Evolutionary conservation across 2,113 vertebrate genomes (phyloP), one percentile per base, ranked within the genome.

Genomic region (Syngnathus scovelli): DNA sequence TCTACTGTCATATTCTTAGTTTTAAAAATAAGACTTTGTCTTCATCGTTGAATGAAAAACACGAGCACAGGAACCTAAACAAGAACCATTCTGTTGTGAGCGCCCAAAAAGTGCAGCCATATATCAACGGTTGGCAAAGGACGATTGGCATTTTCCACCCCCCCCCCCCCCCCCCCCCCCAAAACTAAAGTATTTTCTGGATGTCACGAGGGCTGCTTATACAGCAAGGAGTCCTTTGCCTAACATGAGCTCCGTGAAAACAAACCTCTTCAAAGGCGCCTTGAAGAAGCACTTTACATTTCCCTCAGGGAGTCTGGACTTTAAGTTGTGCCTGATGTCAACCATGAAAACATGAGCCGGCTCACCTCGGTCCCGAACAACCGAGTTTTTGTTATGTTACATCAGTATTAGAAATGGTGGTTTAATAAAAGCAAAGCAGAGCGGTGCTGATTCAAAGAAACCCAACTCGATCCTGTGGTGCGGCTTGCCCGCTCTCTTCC

Each of bases 381-480:
- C 70, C 59, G 62, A 68, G 63, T 74, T 86, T 87, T 82, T 87
- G 86, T 85, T 66, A 44, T 41, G 54, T 81, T 85, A 71, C 69
- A 67, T 68, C 77, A 52, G 85, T 86, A 86, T 85, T 89, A 83
- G 78, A 86, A 86, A 75, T 77, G 71, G 79, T 83, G 82, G 83
- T 90, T 88, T 88, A 85, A 88, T 90, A 87, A 89, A 86, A 82
- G 82, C 76, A 71, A 43, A 43, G 41, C 41, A 12, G 27, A 33
- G 72, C 54, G 87, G 81, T 91, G 87, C 88, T 93, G 90, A 90
- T 89, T 93, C 91, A 86, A 92, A 81, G 87, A 92, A 94, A 92
- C 84, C 74, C 55, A 86, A 81, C 80, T 78, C 80, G 82, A 66
- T 88, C 88, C 87, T 92, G 92, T 77, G 92, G 92, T 90, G 87